Base-by-base conservation (phyloP, 2,797 vertebrate genomes). In the Sebastes trivittatus region DNA sequence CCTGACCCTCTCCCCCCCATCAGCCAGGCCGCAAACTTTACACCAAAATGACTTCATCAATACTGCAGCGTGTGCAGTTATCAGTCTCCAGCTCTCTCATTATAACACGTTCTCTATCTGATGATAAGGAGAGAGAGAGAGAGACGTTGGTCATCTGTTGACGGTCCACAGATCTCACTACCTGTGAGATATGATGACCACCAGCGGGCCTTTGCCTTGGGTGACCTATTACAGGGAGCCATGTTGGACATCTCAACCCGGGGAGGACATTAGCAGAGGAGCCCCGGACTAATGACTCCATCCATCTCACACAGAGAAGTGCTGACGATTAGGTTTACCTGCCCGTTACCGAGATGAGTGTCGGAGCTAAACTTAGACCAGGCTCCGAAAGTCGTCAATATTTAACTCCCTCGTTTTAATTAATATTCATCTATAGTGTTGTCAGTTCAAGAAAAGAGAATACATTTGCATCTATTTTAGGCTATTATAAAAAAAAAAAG, bases 291-390 rank as follows among this genome's bases (percentile, higher is more conserved):
- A 89, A 89, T 86, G 87, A 66, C 56, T 61, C 72, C 83, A 90
- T 93, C 80, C 82, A 88, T 92, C 89, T 88, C 64, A 6, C 63
- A 52, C 9, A 25, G 46, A 63, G 77, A 63, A 63, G 67, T 75
- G 72, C 89, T 90, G 84, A 90, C 60, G 3, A 56, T 55, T 11
- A 42, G 71, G 55, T 88, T 81, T 69, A 85, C 80, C 49, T 38
- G 58, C 70, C 81, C 14, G 16, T 78, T 52, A 73, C 49, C 7
- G 34, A 75, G 77, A 82, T 20, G 46, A 82, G 70, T 23, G 83
- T 29, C 0, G 0, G 32, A 22, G 79, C 82, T 82, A 83, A 88
- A 75, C 54, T 82, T 77, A 82, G 87, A 79, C 72, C 46, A 7
- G 1, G 16, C 46, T 72, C 6, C 29, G 1, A 56, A 34, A 18